Evolutionary conservation across 2,797 vertebrate genomes (phyloP), one percentile per base, ranked within the genome.

Genomic region (Rhynchotus rufescens): DNA sequence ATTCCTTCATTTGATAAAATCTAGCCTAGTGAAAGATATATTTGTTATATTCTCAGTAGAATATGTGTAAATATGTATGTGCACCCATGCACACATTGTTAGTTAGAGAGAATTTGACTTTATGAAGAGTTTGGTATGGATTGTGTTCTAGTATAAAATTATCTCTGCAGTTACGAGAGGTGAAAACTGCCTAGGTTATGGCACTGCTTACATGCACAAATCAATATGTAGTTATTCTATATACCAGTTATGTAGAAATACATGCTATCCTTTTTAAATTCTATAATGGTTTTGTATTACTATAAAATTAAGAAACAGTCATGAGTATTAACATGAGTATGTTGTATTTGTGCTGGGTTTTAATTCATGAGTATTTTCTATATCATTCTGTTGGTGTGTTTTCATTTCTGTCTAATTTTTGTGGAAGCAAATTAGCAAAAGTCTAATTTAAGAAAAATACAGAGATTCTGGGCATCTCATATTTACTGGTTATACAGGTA

Each of bases 261-360:
- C 47, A 73, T 56, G 32, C 85, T 83, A 51, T 81, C 8, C 16
- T 4, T 71, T 68, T 66, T 47, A 47, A 84, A 83, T 10, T 94
- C 44, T 45, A 66, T 73, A 71, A 38, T 94, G 57, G 73, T 94
- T 96, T 96, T 95, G 84, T 52, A 95, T 95, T 91, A 92, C 79
- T 66, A 83, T 94, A 89, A 94, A 96, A 96, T 95, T 95, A 92
- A 95, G 81, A 93, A 94, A 84, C 89, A 88, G 36, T 94, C 93
- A 93, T 88, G 86, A 95, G 80, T 36, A 44, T 80, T 94, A 92
- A 77, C 40, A 54, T 54, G 84, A 60, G 64, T 83, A 17, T 11
- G 28, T 30, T n/a, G 40, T 81, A 61, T 90, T 90, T 93, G 87
- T 91, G 72, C 56, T 88, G 80, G 74, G 61, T 88, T 94, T 96